Evolutionary conservation across 2,113 vertebrate genomes (phyloP), one percentile per base, ranked within the genome.

Genomic region (Microcebus ravelobensis): DNA sequence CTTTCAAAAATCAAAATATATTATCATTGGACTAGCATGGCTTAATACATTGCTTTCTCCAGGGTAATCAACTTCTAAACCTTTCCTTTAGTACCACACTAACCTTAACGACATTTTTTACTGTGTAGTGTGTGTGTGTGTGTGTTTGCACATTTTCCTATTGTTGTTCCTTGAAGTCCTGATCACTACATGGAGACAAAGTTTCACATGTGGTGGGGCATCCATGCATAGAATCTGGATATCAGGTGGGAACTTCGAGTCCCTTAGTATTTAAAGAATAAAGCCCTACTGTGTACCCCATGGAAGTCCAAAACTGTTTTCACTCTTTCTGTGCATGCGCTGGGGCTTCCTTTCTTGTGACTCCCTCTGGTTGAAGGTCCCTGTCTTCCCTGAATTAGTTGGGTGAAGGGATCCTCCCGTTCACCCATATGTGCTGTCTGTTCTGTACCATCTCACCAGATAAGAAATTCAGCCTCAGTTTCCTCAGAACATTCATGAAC

Each of bases 1-100:
- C 25, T 94, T 97, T 55, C 80, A 76, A 55, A 39, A 83, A 25
- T 76, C 23, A 92, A 55, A 85, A 45, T 93, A 36, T 61, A 50
- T 93, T 85, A 29, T 88, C 39, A 61, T 36, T 91, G 34, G 23
- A 71, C 25, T 21, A 36, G 34, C 34, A 80, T 10, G 31, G 11
- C 18, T 91, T 86, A 42, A 83, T 74, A 12, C 11, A 61, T 45
- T 63, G 55, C 12, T 89, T 50, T 87, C 45, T 80, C 27, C 36
- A 25, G 59, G 21, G 13, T 52, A 80, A 87, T 81, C 10, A 79
- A 34, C 21, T 88, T 94, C 25, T 76, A n/a, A n/a, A n/a, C 2
- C 5, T 45, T 90, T 67, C 14, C 14, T 89, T 48, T 34, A 59
- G 48, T 88, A 23, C 9, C 34, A 70, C 8, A 48, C 42, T 80